A percentile compares a stretch with the other conserved stretches of the same genome.
Conservation (phyloP, 2,888 invertebrate genomes). For the Ischnus inquisitorius region DNA sequence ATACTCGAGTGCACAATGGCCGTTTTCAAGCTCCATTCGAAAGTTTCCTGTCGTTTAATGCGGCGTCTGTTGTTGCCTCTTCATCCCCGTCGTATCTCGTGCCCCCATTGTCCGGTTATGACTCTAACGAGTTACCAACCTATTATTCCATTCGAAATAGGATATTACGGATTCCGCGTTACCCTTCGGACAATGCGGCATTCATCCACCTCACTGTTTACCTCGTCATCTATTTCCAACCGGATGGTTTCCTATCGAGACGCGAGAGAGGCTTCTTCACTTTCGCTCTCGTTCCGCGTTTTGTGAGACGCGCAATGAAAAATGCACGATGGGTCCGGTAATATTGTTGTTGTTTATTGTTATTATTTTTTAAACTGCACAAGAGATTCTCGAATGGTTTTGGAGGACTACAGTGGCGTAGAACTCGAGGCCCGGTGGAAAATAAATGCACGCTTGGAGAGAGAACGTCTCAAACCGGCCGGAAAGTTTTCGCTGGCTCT, state of each 20-base stretch:
- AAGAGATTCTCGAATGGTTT: not conserved
- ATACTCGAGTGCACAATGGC: not conserved
- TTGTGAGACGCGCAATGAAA: not conserved
- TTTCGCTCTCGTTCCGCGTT: not conserved
- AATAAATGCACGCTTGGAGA: slow-evolving; percentile 47
- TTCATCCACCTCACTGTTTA: not conserved
- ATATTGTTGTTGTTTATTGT: not conserved
- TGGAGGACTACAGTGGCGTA: not conserved
- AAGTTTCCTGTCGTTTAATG: not conserved
- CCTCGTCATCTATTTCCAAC: not conserved
- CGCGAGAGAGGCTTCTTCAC: not conserved
- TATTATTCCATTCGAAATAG: slow-evolving; percentile 55
- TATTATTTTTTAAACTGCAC: not conserved
- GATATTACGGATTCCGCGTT: slow-evolving; percentile 46
- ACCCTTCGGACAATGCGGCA: slow-evolving; percentile 23
- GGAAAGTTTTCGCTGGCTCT: slow-evolving; percentile 56
- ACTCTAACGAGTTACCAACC: slow-evolving; percentile 41
- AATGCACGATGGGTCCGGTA: not conserved
- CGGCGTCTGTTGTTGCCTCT: slow-evolving; percentile 23
- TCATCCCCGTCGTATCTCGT: slow-evolving; percentile 15
- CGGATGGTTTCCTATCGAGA: not conserved
- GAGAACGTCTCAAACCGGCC: slow-evolving; percentile 61
- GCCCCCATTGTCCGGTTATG: slow-evolving; percentile 39
- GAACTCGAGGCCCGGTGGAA: not conserved
- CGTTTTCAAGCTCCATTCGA: not conserved